Base-by-base conservation (phyloP, 92 coral and sea anemone species). In the Blastomussa wellsi region DNA sequence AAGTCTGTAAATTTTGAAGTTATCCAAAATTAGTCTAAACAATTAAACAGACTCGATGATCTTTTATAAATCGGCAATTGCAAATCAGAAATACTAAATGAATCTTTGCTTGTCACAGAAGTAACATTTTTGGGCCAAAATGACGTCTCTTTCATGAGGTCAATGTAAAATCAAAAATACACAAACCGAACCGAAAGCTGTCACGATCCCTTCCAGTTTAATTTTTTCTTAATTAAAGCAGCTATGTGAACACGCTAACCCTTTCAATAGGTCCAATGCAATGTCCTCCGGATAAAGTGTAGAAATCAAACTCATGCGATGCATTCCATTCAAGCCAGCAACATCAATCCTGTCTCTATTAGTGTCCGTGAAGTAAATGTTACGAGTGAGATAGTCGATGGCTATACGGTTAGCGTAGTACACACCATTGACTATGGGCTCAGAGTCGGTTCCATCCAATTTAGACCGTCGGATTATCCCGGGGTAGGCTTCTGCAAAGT, bases 221-320 rank as follows among this genome's bases (percentile, higher is more conserved):
- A 15, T 51, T 14, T 51, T 51, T 17, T 65, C 31, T 62, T 5
- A 5, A 16, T 16, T n/a, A 1, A 29, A 33, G 32, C 7, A n/a
- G 26, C 32, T n/a, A 11, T 62, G 13, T 5, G 5, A 24, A 19
- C 36, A 9, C 39, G 51, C 84, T 67, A 10, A 82, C 86, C 86
- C 86, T 26, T 82, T 82, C 38, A n/a, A 39, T 13, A 82, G 55
- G 64, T 82, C 86, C 52, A 82, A 5, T 4, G 86, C 86, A 9
- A 82, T 37, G 15, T 76, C 79, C 70, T 82, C 86, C 41, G 78
- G 86, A 52, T n/a, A 17, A 52, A 71, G 35, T 28, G 70, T 72
- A 13, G 28, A 16, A 36, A 82, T 52, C 35, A 82, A 53, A 26
- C 60, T 29, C 22, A 29, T 52, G 8, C 79, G 86, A 41, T 82